A percentile compares a stretch with the other conserved stretches of the same genome.
phyloP scores from a whole-genome alignment of 2,797 vertebrate species.

The Sebastes iracundus region DNA sequence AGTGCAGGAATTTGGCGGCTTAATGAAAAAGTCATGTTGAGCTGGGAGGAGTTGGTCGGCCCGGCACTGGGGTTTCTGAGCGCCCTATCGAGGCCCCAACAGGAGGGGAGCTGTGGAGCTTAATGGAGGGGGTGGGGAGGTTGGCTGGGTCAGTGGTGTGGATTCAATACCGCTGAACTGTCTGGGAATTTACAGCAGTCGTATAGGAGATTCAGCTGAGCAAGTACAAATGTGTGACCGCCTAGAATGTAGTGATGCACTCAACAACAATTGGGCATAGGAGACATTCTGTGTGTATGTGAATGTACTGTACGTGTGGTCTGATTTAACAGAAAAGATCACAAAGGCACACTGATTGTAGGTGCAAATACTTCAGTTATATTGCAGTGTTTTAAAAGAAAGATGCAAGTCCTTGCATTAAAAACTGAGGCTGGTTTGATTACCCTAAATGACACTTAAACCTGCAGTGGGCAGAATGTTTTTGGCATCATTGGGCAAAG shows the following conservation, averaged over 20 bases:
- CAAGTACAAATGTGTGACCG: conserved; percentile 47
- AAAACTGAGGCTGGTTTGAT: neutral
- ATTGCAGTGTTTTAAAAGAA: neutral
- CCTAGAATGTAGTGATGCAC: conserved; percentile 32
- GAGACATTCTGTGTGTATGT: conserved; percentile 29
- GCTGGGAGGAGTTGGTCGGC: conserved; percentile 65
- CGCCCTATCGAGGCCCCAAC: conserved; percentile 68
- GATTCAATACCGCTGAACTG: conserved; percentile 75
- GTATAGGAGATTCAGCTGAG: conserved; percentile 59
- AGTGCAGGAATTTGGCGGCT: conserved; percentile 87
- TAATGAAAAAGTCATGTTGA: conserved; percentile 92
- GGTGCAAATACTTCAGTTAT: neutral
- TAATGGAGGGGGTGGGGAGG: conserved; percentile 8
- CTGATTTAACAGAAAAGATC: conserved; percentile 28
- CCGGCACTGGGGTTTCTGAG: conserved; percentile 69
- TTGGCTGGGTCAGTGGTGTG: conserved; percentile 59
- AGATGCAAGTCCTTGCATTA: neutral
- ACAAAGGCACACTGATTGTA: neutral
- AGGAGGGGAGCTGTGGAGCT: conserved; percentile 66
- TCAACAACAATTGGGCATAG: conserved; percentile 28
- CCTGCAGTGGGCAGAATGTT: too few species aligned
- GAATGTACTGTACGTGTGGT: conserved; percentile 24
- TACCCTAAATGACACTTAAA: neutral
- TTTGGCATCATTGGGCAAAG: too few species aligned
- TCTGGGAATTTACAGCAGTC: conserved; percentile 72